A percentile compares a stretch with the other conserved stretches of the same genome.
Conservation (phyloP, 2,797 vertebrate genomes). For the Pelodytes ibericus region DNA sequence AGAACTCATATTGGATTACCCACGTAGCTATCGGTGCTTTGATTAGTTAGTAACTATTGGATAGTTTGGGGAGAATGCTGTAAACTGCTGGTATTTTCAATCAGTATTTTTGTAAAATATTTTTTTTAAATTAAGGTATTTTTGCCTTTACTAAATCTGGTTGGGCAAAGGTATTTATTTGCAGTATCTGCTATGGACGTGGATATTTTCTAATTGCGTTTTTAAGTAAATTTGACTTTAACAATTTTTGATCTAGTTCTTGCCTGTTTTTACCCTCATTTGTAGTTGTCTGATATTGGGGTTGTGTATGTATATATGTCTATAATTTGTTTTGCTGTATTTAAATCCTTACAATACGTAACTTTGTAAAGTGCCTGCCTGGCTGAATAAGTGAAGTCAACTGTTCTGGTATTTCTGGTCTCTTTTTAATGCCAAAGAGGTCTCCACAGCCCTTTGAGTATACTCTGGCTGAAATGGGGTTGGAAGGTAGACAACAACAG, state of each 20-base stretch:
- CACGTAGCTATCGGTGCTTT: conserved; percentile 36
- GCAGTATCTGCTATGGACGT: conserved; percentile 60
- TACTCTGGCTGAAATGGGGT: background rate
- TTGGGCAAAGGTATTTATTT: conserved; percentile 61
- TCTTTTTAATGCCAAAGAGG: conserved; percentile 3
- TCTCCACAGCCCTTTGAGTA: no score
- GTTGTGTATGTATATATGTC: background rate
- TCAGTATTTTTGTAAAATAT: conserved; percentile 66
- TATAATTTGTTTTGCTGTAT: background rate
- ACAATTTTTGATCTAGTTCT: conserved; percentile 8
- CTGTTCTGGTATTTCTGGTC: conserved; percentile 12
- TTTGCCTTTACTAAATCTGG: conserved; percentile 57
- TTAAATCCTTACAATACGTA: background rate
- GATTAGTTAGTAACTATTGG: background rate
- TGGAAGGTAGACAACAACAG: conserved; percentile 59
- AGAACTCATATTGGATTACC: conserved; percentile 2
- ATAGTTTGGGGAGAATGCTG: conserved; percentile 27
- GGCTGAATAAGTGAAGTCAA: conserved; percentile 4
- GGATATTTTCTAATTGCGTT: conserved; percentile 52
- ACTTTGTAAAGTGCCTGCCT: conserved; percentile 12
- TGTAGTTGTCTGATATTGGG: background rate
- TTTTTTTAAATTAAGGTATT: conserved; percentile 54
- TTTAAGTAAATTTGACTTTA: conserved; percentile 52
- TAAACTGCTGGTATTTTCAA: conserved; percentile 55
- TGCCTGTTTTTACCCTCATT: conserved; percentile 1